Evolutionary conservation across 2,888 invertebrate genomes (phyloP).

Genomic region (Aproaerema taeniolella): DNA sequence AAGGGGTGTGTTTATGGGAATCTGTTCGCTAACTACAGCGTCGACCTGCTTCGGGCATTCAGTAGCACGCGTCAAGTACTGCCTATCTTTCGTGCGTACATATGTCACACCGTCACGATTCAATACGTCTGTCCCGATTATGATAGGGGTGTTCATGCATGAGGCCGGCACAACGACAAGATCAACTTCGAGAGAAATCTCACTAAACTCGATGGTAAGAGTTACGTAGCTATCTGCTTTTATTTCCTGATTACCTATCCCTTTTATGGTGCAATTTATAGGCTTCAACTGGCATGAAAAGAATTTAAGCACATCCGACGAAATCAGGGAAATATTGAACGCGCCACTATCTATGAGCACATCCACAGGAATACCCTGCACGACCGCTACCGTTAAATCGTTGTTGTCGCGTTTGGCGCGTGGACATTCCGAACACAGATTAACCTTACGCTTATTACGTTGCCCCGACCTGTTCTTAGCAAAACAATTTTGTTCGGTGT

Average conservation of each 20-base stretch:
- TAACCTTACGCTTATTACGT: conserved; percentile 1
- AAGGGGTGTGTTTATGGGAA: conserved; percentile 1
- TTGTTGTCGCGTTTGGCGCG: neutral
- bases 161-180: conserved; percentile 15
- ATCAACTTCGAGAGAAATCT: conserved; percentile 19
- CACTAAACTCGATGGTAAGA: conserved; percentile 15
- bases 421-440: neutral
- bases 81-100: conserved; percentile 2
- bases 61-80: conserved; percentile 1
- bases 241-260: conserved; percentile 15
- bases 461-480: neutral
- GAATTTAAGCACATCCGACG: conserved; percentile 6
- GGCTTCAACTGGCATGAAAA: conserved; percentile 1
- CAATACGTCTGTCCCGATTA: conserved; percentile 17
- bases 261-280: conserved; percentile 11
- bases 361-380: conserved; percentile 10
- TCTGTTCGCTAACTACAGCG: neutral
- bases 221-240: conserved; percentile 12
- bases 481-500: neutral
- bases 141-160: conserved; percentile 17
- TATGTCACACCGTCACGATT: conserved; percentile 4
- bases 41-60: neutral
- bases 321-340: conserved; percentile 5
- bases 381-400: neutral
- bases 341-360: conserved; percentile 11